Conservation (phyloP, 2,797 vertebrate genomes). For the Sebastes oblongus region DNA sequence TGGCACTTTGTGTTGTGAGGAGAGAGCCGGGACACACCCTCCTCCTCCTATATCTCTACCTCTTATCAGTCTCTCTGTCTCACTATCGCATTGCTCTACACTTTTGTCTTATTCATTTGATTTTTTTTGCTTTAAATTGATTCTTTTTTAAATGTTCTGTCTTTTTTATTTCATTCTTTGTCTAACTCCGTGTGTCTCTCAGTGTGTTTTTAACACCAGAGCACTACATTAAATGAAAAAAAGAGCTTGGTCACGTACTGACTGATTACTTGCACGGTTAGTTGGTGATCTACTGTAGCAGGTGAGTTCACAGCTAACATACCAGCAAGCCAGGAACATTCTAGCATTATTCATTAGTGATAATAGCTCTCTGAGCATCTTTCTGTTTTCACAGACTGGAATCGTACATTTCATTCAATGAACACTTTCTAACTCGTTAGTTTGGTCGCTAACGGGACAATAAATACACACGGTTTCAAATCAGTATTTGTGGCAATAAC, state of each 20-base stretch:
- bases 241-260: neutral
- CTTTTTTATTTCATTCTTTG: neutral
- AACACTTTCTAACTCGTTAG: neutral
- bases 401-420: neutral
- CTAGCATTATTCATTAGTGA: neutral
- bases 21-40: conserved; percentile 60
- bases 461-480: neutral
- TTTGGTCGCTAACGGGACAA: neutral
- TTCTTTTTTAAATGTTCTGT: neutral
- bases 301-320: neutral
- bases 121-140: neutral
- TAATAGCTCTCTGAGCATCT: neutral
- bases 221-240: neutral
- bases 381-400: neutral
- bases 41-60: conserved; percentile 43
- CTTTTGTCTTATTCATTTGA: neutral
- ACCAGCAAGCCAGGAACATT: neutral
- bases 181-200: neutral
- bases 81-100: conserved; percentile 20
- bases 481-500: neutral
- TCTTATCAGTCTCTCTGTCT: conserved; percentile 30
- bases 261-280: neutral
- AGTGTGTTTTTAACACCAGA: neutral
- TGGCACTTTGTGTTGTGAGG: conserved; percentile 71
- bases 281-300: neutral